A percentile compares a stretch with the other conserved stretches of the same genome.
phyloP scores from a whole-genome alignment of 1,140 invertebrate genomes.

The Aphaenogaster ashmeadi region DNA sequence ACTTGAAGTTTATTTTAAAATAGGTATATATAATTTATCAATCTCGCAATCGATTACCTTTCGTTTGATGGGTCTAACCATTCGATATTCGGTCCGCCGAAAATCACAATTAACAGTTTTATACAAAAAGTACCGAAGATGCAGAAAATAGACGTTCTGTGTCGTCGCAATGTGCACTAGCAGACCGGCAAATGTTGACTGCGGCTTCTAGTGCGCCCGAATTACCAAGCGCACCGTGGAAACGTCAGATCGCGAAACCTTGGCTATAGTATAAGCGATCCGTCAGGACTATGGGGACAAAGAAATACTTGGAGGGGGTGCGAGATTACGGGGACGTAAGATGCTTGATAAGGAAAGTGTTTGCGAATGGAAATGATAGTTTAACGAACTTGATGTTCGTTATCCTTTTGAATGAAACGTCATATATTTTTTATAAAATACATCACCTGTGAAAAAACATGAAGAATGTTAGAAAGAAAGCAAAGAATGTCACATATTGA shows the following conservation, averaged over 20 bases:
- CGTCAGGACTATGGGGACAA: neutral
- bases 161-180: neutral
- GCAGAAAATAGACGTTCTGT: neutral
- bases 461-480: neutral
- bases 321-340: neutral
- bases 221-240: conserved; percentile 22
- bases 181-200: conserved; percentile 46
- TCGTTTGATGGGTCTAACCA: neutral
- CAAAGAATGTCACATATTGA: neutral
- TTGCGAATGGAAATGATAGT: neutral
- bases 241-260: neutral
- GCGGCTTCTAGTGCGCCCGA: conserved; percentile 11
- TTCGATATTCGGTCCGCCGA: neutral
- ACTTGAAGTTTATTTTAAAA: neutral
- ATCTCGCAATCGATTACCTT: neutral
- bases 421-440: neutral
- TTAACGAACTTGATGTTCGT: neutral
- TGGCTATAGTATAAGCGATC: neutral
- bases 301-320: conserved; percentile 3
- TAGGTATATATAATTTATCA: neutral
- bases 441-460: neutral
- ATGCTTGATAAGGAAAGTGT: neutral
- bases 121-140: neutral
- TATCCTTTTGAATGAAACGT: neutral
- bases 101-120: neutral